Conservation (phyloP, 2,113 vertebrate genomes). For the Ammodramus savannarum region DNA sequence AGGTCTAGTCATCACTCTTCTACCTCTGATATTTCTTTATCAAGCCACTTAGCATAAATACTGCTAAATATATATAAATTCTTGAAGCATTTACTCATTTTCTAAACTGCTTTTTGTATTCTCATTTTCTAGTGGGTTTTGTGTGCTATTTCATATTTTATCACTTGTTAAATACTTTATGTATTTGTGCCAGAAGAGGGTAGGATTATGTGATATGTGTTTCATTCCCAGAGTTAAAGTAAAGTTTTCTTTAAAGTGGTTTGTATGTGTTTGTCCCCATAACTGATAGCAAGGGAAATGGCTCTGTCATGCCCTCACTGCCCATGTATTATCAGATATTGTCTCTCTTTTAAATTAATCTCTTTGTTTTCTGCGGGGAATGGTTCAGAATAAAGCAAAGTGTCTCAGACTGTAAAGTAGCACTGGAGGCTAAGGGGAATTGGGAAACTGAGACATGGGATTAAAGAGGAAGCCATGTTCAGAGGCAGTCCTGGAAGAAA, state of each 20-base stretch:
- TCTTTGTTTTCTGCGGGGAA: neutral
- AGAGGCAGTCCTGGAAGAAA: neutral
- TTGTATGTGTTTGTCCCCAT: neutral
- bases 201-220: neutral
- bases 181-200: neutral
- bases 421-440: neutral
- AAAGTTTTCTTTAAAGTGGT: neutral
- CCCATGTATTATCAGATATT: rapidly evolving
- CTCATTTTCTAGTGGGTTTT: neutral
- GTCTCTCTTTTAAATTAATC: neutral
- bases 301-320: neutral
- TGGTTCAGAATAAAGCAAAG: neutral
- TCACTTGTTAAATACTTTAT: neutral
- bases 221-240: neutral
- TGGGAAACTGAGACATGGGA: neutral
- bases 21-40: neutral
- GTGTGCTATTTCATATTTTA: neutral
- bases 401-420: neutral
- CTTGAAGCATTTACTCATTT: neutral
- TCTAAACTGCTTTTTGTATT: neutral
- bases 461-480: neutral
- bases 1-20: neutral
- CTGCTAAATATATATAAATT: neutral
- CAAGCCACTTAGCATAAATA: neutral
- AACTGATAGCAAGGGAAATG: neutral